Evolutionary conservation across 2,888 invertebrate species (phyloP).

Genomic region (Isotomurus palustris): DNA sequence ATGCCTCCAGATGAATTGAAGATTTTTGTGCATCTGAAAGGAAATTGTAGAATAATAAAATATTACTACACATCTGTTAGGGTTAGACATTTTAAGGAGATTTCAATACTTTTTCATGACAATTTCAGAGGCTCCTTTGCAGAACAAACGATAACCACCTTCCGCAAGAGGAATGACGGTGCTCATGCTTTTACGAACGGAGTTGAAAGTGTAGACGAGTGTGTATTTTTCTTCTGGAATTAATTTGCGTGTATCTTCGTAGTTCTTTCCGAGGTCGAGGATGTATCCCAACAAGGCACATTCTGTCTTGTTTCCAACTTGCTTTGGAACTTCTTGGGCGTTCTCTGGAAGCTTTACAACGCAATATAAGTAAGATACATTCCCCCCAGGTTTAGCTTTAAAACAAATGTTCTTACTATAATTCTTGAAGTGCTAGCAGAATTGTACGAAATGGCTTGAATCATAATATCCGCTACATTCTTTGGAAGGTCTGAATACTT

Average conservation of each 20-base stretch:
- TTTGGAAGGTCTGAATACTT: constrained; percentile 53
- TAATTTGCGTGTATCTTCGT: constrained; percentile 83
- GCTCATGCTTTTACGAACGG: constrained; percentile 97
- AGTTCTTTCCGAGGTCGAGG: constrained; percentile 79
- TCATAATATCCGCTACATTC: constrained; percentile 53
- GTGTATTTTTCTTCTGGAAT: constrained; percentile 87
- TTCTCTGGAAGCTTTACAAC: constrained; percentile 63
- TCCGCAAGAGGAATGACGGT: constrained; percentile 79
- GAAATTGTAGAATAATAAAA: too few species aligned
- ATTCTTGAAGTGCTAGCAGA: constrained; percentile 59
- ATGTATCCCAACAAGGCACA: constrained; percentile 96
- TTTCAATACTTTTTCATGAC: constrained; percentile 92
- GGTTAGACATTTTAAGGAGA: not conserved
- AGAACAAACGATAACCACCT: constrained; percentile 79
- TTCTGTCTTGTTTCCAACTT: constrained; percentile 99
- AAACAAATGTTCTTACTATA: constrained; percentile 48
- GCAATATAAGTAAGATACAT: not conserved
- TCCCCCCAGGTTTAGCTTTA: not conserved
- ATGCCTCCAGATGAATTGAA: constrained; percentile 87
- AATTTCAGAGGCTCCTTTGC: constrained; percentile 98
- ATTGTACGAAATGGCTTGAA: constrained; percentile 58
- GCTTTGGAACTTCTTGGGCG: constrained; percentile 75
- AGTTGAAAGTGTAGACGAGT: constrained; percentile 98
- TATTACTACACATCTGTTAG: not conserved
- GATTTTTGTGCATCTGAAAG: constrained; percentile 88